phyloP scores from a whole-genome alignment of 2,113 vertebrate species.

The Globicephala melas region DNA sequence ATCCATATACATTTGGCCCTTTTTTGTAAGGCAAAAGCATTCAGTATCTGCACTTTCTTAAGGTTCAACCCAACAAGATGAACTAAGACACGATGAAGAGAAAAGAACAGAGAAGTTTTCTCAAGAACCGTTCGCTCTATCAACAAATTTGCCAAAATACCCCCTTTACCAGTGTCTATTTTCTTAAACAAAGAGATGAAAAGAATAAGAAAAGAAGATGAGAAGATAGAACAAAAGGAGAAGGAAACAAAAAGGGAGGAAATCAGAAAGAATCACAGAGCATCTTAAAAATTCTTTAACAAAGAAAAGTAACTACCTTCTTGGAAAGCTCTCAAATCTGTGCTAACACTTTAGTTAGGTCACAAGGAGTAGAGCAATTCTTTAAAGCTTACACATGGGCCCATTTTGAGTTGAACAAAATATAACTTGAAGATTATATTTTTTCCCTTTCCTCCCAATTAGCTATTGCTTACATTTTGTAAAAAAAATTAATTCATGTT shows the following conservation, averaged over 20 bases:
- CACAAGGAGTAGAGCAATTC: background rate
- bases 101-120: background rate
- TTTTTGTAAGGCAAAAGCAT: background rate
- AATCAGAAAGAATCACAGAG: background rate
- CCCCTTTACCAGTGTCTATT: background rate
- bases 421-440: background rate
- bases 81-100: background rate
- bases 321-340: background rate
- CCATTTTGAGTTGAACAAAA: background rate
- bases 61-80: background rate
- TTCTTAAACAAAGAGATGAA: background rate
- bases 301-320: background rate
- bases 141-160: background rate
- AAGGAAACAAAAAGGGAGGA: background rate
- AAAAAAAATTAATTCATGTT: background rate
- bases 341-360: background rate
- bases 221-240: background rate
- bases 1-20: background rate
- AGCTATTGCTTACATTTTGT: background rate
- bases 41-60: background rate
- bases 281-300: background rate
- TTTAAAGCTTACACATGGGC: background rate
- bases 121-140: background rate
- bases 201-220: background rate
- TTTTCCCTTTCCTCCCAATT: background rate